phyloP scores from a whole-genome alignment of 2,797 vertebrate species.

The Premnoplex brunnescens region DNA sequence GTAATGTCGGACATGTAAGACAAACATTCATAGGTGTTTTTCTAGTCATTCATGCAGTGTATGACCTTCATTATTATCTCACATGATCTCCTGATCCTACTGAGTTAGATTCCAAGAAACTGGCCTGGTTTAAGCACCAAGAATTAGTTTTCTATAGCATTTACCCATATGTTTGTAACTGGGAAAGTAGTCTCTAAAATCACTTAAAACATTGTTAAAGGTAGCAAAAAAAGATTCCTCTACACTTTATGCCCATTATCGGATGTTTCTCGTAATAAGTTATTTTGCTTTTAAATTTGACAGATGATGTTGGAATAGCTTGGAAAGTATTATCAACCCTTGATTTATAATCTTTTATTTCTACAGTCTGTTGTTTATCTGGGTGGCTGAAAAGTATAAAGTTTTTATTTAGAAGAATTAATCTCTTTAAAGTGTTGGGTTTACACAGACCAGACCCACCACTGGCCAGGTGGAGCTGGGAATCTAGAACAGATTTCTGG shows the following conservation, averaged over 20 bases:
- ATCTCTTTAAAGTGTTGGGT: neutral
- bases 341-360: neutral
- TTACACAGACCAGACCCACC: neutral
- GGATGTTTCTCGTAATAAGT: neutral
- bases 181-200: neutral
- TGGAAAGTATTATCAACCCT: neutral
- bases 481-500: neutral
- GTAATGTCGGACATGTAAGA: neutral
- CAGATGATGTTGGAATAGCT: neutral
- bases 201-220: neutral
- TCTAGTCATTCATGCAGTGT: neutral
- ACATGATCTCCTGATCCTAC: neutral
- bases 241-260: neutral
- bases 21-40: accelerated
- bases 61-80: neutral
- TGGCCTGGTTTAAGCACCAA: neutral
- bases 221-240: neutral
- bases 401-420: neutral
- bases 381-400: neutral
- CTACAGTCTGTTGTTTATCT: neutral
- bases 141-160: neutral
- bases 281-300: neutral
- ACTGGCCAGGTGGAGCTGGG: neutral
- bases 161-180: neutral
- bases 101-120: neutral